A percentile compares a stretch with the other conserved stretches of the same genome.
Conservation (phyloP, 2,797 vertebrate species). For the Macropodus opercularis region DNA sequence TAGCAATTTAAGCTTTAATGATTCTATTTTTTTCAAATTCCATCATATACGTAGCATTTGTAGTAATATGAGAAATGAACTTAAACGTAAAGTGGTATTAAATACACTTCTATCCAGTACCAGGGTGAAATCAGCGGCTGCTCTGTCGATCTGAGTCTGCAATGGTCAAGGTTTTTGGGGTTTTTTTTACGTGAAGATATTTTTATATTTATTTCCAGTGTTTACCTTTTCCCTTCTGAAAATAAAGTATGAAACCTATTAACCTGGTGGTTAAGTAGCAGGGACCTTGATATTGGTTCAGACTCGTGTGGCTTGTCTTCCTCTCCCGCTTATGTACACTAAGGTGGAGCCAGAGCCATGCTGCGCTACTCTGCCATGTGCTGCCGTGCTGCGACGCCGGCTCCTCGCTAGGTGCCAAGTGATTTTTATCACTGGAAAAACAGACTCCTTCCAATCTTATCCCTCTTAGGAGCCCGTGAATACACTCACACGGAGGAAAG, state of each 20-base stretch:
- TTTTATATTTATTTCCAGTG: conserved; percentile 65
- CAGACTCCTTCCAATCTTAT: conserved; percentile 87
- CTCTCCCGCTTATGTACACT: conserved; percentile 59
- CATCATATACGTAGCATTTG: too few relatives aligned
- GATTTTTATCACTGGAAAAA: conserved; percentile 89
- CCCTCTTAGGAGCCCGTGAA: conserved; percentile 77
- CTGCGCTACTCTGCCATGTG: conserved; percentile 53
- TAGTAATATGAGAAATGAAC: too few relatives aligned
- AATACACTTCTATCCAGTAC: neutral
- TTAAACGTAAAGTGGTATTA: neutral
- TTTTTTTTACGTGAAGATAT: conserved; percentile 39
- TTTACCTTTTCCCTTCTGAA: conserved; percentile 55
- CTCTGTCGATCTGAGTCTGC: conserved; percentile 27
- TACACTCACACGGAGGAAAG: conserved; percentile 81
- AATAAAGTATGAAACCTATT: conserved; percentile 65
- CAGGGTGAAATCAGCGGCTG: conserved; percentile 4
- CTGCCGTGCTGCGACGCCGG: conserved; percentile 73
- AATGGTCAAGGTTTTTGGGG: neutral
- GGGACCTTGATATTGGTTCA: conserved; percentile 47
- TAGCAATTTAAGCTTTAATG: too few relatives aligned
- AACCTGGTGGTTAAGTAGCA: conserved; percentile 50
- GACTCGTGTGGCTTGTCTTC: conserved; percentile 53
- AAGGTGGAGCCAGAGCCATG: conserved; percentile 56
- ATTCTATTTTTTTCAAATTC: too few relatives aligned
- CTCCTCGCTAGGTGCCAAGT: conserved; percentile 85